Evolutionary conservation across 92 coral and sea anemone genomes (phyloP), one percentile per base, ranked within the genome.

Genomic region (Metridium senile): DNA sequence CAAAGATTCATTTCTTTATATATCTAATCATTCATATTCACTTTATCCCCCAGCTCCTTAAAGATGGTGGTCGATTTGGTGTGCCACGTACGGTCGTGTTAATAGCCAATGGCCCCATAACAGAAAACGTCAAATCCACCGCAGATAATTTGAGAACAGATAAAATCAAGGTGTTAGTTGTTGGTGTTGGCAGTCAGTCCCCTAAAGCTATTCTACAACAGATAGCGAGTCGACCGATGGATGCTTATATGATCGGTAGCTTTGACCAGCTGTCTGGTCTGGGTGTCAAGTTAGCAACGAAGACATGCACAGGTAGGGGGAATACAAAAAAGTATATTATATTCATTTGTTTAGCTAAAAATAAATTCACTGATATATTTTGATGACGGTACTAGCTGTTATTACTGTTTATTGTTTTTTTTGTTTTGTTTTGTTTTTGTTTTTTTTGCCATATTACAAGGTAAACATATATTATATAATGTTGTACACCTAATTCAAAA

Each of bases 221-320:
- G 27, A 81, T 91, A 20, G 89, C 88, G 11, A 56, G 87, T 3
- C 29, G 80, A 8, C 80, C 77, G 17, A 46, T 21, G 11, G 81
- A 82, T 31, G 85, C 85, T 0, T 76, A 77, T 84, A 77, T 51
- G 26, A 35, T 93, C 20, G 61, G 66, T n/a, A 80, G 73, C 28
- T 86, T 89, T 46, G 84, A 74, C 21, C 89, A 85, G 27, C 89
- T 95, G 17, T 75, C 56, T 1, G 67, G 71, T n/a, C 68, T 92
- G 70, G 71, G 78, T 57, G 85, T 84, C 28, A 78, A 66, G 62
- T 59, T 95, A 39, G 90, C 93, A 1, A 86, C 72, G 62, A 80
- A 85, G 53, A 91, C 93, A 0, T 95, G 99, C 71, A 74, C 85
- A 87, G 97, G 99, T 95, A 22, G 29, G n/a, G n/a, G n/a, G n/a